Base-by-base conservation (phyloP, 2,113 vertebrate genomes). In the Labrus mixtus region DNA sequence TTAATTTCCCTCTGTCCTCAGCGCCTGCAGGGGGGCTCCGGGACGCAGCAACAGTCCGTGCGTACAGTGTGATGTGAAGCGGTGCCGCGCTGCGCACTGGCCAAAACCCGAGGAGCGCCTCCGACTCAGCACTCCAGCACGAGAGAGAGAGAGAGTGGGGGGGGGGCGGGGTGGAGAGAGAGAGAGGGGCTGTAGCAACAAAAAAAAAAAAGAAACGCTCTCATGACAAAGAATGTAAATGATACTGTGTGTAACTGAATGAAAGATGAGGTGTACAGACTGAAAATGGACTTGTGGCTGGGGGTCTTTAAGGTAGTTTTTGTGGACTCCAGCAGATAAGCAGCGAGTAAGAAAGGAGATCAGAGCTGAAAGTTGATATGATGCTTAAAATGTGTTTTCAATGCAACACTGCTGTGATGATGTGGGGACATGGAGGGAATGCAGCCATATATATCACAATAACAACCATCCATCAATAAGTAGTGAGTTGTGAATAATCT, bases 11-110 rank as follows among this genome's bases (percentile, higher is more conserved):
- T 16, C 10, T 43, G 22, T 19, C 10, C 2, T 69, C 55, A 50
- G 68, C 22, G 78, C 79, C 62, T 72, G 80, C 82, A 70, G 71
- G 78, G 71, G 78, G 76, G 76, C 61, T 66, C 71, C 64, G 61
- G 45, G 41, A 33, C 74, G 59, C 76, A 83, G 82, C 84, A 77
- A 63, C 84, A 81, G 87, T 80, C 81, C 72, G 62, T 80, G 79
- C 72, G 62, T n/a, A 58, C 64, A 1, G 69, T 50, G 81, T 22
- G 69, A 61, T n/a, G 76, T 7, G 63, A 51, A 64, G 77, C 61
- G 76, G 69, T 54, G 76, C 83, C 45, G 77, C 23, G 66, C 94
- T 67, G 93, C 92, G 78, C 93, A 93, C 76, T 84, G 85, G 68
- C 83, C 67, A 4, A 56, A 68, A 59, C 54, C 79, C 37, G 76